Evolutionary conservation across 1,140 invertebrate genomes (phyloP), one percentile per base, ranked within the genome.

Genomic region (Anastrepha obliqua): DNA sequence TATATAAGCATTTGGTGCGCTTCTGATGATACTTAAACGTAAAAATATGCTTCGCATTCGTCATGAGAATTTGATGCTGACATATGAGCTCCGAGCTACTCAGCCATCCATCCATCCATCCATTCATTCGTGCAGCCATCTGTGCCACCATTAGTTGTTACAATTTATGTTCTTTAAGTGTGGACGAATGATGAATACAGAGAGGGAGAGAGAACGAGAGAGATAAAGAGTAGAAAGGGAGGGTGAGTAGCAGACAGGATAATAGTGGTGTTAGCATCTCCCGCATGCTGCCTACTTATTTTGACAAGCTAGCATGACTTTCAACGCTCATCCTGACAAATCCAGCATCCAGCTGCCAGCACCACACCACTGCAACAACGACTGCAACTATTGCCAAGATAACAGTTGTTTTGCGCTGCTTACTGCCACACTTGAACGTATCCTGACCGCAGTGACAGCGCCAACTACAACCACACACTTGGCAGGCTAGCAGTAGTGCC

Each of bases 101-200:
- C 74, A 55, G 3, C 47, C 47, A 55, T 55, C 74, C 47, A 55
- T 9, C 74, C n/a, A 51, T n/a, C 44, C 42, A n/a, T 11, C 42
- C 44, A 51, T 47, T 0, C 39, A 29, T 51, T 20, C 47, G 20
- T 20, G 47, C 74, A 81, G n/a, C 51, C 74, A 55, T 81, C n/a
- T 81, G 47, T 55, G 17, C n/a, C 74, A 58, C 42, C 74, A 81
- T 81, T 81, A 81, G 74, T 55, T 81, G 51, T 81, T 81, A 81
- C 51, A 58, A 81, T 81, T 81, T 81, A 58, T 81, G 47, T n/a
- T n/a, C 74, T 81, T 55, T 6, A 6, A 81, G n/a, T 58, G 74
- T 51, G 9, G 44, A 74, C 13, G 6, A 81, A 58, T 17, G 17
- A 0, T 51, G 44, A 15, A 11, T 4, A 29, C 60, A 13, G 29